Evolutionary conservation across 2,888 invertebrate genomes (phyloP).

Genomic region (Quadroppia sp.): DNA sequence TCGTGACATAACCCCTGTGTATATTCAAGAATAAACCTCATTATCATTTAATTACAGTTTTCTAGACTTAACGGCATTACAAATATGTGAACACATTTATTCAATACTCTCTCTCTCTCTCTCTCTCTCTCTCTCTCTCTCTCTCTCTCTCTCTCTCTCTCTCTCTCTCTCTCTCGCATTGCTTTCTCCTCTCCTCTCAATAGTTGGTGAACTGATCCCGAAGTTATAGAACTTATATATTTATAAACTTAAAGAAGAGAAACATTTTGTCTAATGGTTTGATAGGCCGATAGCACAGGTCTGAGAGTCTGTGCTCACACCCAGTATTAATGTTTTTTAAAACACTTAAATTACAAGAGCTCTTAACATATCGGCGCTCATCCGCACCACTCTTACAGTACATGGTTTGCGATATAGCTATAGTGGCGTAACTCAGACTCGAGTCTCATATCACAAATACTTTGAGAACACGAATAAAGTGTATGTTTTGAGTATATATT

Average conservation of each 20-base stretch:
- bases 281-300: neutral
- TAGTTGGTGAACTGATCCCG: neutral
- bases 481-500: neutral
- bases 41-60: conserved; percentile 44
- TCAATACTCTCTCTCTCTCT: neutral
- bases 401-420: neutral
- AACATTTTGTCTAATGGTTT: neutral
- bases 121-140: conserved; percentile 27
- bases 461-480: neutral
- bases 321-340: conserved; percentile 33
- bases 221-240: conserved; percentile 7
- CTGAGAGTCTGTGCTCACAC: conserved; percentile 22
- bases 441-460: no score
- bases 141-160: conserved; percentile 7
- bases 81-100: conserved; percentile 33
- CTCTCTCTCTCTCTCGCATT: conserved; percentile 17
- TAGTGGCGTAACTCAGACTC: conserved; percentile 12
- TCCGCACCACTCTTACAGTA: neutral
- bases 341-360: conserved; percentile 15
- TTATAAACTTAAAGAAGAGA: neutral
- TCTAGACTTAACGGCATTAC: conserved; percentile 24
- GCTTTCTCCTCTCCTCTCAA: no score
- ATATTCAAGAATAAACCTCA: conserved; percentile 31
- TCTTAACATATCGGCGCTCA: neutral
- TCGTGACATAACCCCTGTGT: conserved; percentile 31